phyloP scores from a whole-genome alignment of 1,140 invertebrate species.

The Lycorma delicatula region DNA sequence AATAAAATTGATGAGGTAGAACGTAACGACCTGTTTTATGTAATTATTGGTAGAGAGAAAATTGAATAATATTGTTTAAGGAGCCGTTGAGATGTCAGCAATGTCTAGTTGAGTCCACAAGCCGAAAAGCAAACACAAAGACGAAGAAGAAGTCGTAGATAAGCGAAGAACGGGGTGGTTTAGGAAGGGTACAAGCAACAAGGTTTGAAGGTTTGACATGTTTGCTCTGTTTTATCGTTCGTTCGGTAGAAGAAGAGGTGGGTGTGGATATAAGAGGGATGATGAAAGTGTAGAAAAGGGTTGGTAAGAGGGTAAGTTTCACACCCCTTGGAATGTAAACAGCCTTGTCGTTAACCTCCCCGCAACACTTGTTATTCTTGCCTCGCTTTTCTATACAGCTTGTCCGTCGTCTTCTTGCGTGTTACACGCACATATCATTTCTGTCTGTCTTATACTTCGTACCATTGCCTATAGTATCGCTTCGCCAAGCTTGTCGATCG shows the following conservation, averaged over 20 bases:
- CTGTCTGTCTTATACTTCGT: neutral
- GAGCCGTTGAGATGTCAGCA: too few relatives aligned
- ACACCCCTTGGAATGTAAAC: constrained; percentile 2
- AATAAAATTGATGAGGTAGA: too few relatives aligned
- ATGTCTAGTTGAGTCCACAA: too few relatives aligned
- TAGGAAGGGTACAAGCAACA: neutral
- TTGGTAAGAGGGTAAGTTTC: neutral
- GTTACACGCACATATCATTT: neutral
- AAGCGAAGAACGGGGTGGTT: too few relatives aligned
- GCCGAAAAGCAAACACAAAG: neutral
- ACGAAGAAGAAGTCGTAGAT: neutral
- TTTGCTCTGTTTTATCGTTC: neutral
- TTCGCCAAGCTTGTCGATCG: too few relatives aligned
- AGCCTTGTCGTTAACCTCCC: constrained; percentile 1
- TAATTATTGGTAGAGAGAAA: too few relatives aligned
- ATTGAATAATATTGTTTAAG: too few relatives aligned
- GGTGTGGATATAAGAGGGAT: neutral
- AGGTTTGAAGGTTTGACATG: neutral
- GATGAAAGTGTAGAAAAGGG: neutral
- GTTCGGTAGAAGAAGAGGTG: neutral
- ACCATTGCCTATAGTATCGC: too few relatives aligned
- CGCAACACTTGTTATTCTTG: neutral
- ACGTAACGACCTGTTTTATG: too few relatives aligned
- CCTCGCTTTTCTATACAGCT: neutral
- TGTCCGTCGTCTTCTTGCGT: neutral